Conservation (phyloP, 2,888 invertebrate genomes). For the Stenichneumon culpator region DNA sequence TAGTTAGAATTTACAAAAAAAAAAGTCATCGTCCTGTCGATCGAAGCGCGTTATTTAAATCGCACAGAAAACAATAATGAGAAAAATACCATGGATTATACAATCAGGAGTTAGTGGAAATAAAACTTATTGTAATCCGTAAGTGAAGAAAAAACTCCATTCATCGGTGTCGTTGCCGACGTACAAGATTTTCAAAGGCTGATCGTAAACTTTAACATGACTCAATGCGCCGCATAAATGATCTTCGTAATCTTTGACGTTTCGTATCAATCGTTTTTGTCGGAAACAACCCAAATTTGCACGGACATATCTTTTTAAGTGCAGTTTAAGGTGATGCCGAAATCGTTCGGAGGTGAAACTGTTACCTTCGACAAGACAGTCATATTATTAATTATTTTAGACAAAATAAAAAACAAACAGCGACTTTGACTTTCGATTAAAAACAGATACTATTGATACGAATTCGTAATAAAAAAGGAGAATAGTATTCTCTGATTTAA, state of each 20-base stretch:
- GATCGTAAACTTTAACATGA: slow-evolving; percentile 70
- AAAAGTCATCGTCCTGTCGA: slow-evolving; percentile 38
- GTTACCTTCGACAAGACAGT: background rate
- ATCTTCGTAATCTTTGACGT: slow-evolving; percentile 65
- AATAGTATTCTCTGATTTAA: no score
- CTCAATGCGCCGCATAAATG: slow-evolving; percentile 65
- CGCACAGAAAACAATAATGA: slow-evolving; percentile 7
- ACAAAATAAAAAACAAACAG: background rate
- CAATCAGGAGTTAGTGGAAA: slow-evolving; percentile 37
- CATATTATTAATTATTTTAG: background rate
- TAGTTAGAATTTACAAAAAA: slow-evolving; percentile 42
- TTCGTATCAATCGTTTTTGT: slow-evolving; percentile 44
- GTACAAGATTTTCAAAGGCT: slow-evolving; percentile 73
- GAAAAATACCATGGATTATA: slow-evolving; percentile 41
- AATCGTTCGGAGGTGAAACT: background rate
- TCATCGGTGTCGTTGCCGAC: slow-evolving; percentile 61
- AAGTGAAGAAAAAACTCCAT: slow-evolving; percentile 43
- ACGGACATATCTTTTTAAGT: slow-evolving; percentile 9
- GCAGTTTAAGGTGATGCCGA: background rate
- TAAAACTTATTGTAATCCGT: slow-evolving; percentile 39
- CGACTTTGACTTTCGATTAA: no score
- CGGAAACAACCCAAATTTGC: background rate
- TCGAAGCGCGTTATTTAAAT: slow-evolving; percentile 45
- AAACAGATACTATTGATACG: no score
- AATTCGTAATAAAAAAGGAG: no score